A percentile compares a stretch with the other conserved stretches of the same genome.
These are phyloP conservation scores for Stichopus horrens DNA, from an alignment of 53 echinoderm and acorn worm species.

Conservation along the genomic window DNA sequence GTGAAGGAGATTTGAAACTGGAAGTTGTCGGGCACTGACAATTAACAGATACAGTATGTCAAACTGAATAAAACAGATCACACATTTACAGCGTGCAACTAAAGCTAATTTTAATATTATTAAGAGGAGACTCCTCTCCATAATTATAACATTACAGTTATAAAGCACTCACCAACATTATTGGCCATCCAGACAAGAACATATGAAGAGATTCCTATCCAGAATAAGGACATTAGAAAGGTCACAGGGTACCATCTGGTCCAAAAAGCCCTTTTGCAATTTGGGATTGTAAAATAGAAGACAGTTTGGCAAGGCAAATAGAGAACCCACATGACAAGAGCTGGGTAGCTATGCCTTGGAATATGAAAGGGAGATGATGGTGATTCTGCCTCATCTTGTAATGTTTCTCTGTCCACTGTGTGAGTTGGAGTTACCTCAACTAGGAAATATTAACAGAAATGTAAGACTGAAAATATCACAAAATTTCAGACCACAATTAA, in stretches of 20 bases:
- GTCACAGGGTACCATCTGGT: slow-evolving; percentile 74
- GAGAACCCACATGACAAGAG: slow-evolving; percentile 50
- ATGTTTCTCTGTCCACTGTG: not conserved
- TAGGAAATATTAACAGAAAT: not conserved
- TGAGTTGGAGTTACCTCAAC: not conserved
- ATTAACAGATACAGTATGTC: too few relatives aligned
- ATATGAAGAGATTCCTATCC: slow-evolving; percentile 80
- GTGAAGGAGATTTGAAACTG: too few relatives aligned
- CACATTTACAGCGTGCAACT: too few relatives aligned
- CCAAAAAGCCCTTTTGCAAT: slow-evolving; percentile 75
- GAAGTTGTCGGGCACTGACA: too few relatives aligned
- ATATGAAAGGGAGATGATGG: slow-evolving; percentile 65
- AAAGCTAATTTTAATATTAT: too few relatives aligned
- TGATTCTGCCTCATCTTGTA: slow-evolving; percentile 7
- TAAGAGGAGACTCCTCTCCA: too few relatives aligned
- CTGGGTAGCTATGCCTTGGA: slow-evolving; percentile 55
- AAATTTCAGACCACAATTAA: not conserved
- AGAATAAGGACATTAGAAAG: slow-evolving; percentile 64
- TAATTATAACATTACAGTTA: too few relatives aligned
- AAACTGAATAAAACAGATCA: too few relatives aligned
- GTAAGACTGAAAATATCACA: not conserved
- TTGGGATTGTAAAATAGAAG: slow-evolving; percentile 81
- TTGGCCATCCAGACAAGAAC: slow-evolving; percentile 91
- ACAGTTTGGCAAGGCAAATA: slow-evolving; percentile 58
- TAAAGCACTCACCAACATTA: slow-evolving; percentile 58